Evolutionary conservation across 2,113 vertebrate genomes (phyloP), one percentile per base, ranked within the genome.

Genomic region (Saccopteryx leptura): DNA sequence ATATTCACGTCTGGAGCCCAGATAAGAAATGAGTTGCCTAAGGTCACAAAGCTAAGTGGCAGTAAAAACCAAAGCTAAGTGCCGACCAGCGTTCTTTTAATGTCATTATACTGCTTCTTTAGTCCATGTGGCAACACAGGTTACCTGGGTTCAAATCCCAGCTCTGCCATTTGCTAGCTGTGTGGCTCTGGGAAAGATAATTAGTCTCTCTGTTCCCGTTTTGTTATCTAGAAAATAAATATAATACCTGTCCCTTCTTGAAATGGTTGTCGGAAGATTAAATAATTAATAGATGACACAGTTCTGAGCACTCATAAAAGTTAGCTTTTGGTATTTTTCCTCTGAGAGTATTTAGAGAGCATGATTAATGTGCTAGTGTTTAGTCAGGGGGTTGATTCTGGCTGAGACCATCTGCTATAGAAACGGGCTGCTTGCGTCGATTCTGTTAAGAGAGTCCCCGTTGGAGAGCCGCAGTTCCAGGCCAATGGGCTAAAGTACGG

Each of bases 271-370:
- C 90, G 68, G 12, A 82, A 80, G 39, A 31, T 61, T 91, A 81
- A 46, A 28, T 63, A 86, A 11, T 68, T 82, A 71, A 81, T 48
- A 81, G 28, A 48, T 61, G 21, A 33, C 66, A 78, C 28, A 74
- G 50, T 58, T n/a, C 63, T 39, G 18, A 65, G 26, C 50, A 69
- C 48, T 90, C 48, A 71, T 60, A 86, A 82, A 81, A 14, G 7
- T 90, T 60, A 82, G 79, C 4, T 4, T 52, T 86, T 24, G 7
- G 3, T 11, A 39, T 12, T 26, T 58, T 33, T 65, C 1, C 66
- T 48, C 46, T 28, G 2, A n/a, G 66, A 78, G n/a, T 84, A 83
- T 91, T 85, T 90, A 83, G 88, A 94, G 83, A 96, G 11, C 26
- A 17, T 88, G 60, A 60, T 82, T 66, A 71, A 39, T 26, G 54